Conservation (phyloP, 2,113 vertebrate species). For the Myotis lucifugus region DNA sequence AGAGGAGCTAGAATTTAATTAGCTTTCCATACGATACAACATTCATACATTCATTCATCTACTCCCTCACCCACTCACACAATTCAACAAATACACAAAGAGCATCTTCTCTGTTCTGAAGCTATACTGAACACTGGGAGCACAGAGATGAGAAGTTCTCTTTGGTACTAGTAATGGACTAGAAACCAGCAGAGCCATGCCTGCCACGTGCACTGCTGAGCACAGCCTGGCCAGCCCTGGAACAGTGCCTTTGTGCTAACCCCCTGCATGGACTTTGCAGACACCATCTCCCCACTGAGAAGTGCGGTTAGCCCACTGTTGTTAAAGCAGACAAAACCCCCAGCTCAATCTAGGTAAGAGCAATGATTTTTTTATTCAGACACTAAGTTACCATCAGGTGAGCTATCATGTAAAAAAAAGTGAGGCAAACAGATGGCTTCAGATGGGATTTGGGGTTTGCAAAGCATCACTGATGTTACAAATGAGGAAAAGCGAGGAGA, state of each 20-base stretch:
- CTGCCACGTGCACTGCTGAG: not conserved
- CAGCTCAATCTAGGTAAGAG: not conserved
- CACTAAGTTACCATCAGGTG: slow-evolving; percentile 55
- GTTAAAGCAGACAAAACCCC: not conserved
- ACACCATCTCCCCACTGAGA: not conserved
- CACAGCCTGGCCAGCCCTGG: not conserved
- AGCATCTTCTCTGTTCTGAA: not conserved
- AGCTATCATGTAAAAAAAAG: slow-evolving; percentile 69
- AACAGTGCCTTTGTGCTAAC: not conserved
- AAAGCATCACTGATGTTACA: slow-evolving; percentile 30
- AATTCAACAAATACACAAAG: not conserved
- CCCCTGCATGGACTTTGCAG: not conserved
- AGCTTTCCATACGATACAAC: not conserved
- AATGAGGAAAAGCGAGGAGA: slow-evolving; percentile 36
- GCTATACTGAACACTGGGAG: not conserved
- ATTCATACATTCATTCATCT: not conserved
- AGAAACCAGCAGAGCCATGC: not conserved
- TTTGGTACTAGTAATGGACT: not conserved
- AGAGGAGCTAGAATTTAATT: not conserved
- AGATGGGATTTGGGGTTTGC: not conserved
- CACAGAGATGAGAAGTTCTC: not conserved
- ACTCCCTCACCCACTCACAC: not conserved
- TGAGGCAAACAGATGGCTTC: slow-evolving; percentile 68
- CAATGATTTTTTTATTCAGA: slow-evolving; percentile 52
- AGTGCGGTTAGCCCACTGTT: not conserved